phyloP scores from a whole-genome alignment of 2,888 invertebrate genomes.

The Spodoptera exigua region DNA sequence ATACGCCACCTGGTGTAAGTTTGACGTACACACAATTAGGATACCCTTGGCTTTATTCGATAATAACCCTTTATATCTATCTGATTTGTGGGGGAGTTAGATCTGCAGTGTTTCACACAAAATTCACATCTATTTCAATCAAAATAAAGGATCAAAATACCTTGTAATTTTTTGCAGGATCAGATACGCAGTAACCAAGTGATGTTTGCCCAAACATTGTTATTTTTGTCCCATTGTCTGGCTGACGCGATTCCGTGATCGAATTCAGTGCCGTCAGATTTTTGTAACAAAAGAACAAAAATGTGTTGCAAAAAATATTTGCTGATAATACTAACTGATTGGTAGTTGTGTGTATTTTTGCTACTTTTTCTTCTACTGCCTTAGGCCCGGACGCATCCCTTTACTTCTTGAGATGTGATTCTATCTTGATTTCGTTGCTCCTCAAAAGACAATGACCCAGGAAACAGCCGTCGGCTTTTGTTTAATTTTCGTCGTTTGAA shows the following conservation, averaged over 20 bases:
- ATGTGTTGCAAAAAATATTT: conserved; percentile 62
- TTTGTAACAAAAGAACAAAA: conserved; percentile 69
- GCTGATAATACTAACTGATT: conserved; percentile 57
- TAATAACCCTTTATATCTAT: conserved; percentile 72
- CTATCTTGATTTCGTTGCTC: conserved; percentile 26
- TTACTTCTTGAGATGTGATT: conserved; percentile 19
- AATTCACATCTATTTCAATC: conserved; percentile 33
- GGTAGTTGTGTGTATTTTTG: conserved; percentile 33
- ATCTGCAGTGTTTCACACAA: conserved; percentile 11
- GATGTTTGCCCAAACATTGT: conserved; percentile 73
- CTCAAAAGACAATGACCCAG: conserved; percentile 31
- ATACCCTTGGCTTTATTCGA: conserved; percentile 57
- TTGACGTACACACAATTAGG: conserved; percentile 57
- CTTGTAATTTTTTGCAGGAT: conserved; percentile 31
- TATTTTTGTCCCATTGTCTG: conserved; percentile 70
- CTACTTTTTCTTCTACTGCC: conserved; percentile 43
- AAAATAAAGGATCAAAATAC: conserved; percentile 16
- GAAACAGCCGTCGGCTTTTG: conserved; percentile 40
- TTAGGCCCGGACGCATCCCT: conserved; percentile 39
- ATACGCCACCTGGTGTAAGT: conserved; percentile 59
- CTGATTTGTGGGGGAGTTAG: conserved; percentile 64
- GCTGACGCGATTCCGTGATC: conserved; percentile 71
- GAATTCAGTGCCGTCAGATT: conserved; percentile 75
- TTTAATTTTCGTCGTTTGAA: conserved; percentile 41
- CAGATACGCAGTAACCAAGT: conserved; percentile 49